A percentile compares a stretch with the other conserved stretches of the same genome.
Evolutionary conservation across 2,113 vertebrate species (phyloP).

Genomic region (Pollachius pollachius): DNA sequence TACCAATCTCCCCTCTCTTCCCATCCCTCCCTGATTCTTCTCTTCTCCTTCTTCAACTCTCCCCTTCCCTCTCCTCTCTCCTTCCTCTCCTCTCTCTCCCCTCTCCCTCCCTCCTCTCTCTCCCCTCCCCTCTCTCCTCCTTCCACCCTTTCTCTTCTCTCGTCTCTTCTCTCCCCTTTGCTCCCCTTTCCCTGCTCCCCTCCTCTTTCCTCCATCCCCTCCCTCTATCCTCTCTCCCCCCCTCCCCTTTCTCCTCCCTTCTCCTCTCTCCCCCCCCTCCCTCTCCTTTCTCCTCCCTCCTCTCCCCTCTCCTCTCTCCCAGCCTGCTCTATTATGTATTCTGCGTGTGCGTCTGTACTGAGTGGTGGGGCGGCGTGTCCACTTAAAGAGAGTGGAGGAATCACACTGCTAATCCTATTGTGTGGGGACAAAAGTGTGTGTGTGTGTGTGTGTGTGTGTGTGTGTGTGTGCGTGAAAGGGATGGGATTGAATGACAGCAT

Average conservation of each 20-base stretch:
- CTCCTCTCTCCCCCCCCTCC: neutral
- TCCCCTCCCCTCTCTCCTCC: constrained; percentile 20
- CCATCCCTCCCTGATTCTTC: too few relatives aligned
- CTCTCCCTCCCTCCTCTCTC: constrained; percentile 1
- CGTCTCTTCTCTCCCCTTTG: neutral
- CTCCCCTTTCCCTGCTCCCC: constrained; percentile 1
- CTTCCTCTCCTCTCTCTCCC: constrained; percentile 3
- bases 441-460: constrained; percentile 4
- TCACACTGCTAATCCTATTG: constrained; percentile 70
- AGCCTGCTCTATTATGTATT: constrained; percentile 43
- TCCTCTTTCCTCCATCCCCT: neutral
- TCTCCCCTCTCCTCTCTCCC: constrained; percentile 2
- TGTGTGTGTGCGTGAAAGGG: constrained; percentile 17
- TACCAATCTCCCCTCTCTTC: too few relatives aligned
- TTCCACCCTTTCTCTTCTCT: neutral
- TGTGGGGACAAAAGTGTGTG: constrained; percentile 50
- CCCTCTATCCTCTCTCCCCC: constrained; percentile 1
- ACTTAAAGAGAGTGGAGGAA: constrained; percentile 65
- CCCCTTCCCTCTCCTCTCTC: too few relatives aligned
- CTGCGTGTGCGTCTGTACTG: constrained; percentile 44
- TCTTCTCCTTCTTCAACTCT: too few relatives aligned
- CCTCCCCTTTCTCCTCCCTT: neutral
- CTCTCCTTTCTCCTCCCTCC: neutral
- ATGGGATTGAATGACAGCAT: constrained; percentile 17
- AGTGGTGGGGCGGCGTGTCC: constrained; percentile 67